Evolutionary conservation across 2,888 invertebrate genomes (phyloP).

Genomic region (Cheilosia variabilis): DNA sequence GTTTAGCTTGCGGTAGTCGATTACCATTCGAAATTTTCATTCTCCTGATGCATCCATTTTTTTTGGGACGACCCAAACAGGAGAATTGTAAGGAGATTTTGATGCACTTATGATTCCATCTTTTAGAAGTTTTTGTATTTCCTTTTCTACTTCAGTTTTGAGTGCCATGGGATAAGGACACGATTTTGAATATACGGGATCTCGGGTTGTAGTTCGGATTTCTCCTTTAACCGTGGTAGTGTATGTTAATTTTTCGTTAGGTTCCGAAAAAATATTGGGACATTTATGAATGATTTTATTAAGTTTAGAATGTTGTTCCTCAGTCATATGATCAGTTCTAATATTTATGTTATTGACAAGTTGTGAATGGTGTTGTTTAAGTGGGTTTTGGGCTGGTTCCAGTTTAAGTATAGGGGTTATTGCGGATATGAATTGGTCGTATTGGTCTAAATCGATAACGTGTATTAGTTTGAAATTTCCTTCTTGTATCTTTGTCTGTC

Average conservation of each 20-base stretch:
- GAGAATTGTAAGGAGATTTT: slow-evolving; percentile 36
- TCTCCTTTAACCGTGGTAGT: slow-evolving; percentile 50
- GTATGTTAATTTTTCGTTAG: slow-evolving; percentile 33
- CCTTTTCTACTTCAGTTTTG: slow-evolving; percentile 35
- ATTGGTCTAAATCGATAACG: slow-evolving; percentile 32
- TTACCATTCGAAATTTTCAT: slow-evolving; percentile 32
- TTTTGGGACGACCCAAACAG: slow-evolving; percentile 22
- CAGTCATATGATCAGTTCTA: too few relatives aligned
- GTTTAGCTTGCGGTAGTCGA: slow-evolving; percentile 57
- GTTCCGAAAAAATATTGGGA: slow-evolving; percentile 29
- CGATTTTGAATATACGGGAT: slow-evolving; percentile 46
- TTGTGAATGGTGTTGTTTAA: too few relatives aligned
- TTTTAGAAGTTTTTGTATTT: slow-evolving; percentile 26
- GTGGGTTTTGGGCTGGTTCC: too few relatives aligned
- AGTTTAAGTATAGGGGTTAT: too few relatives aligned
- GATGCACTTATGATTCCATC: slow-evolving; percentile 38
- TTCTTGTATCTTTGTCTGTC: slow-evolving; percentile 27
- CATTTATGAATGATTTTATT: background rate
- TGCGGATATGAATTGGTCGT: too few relatives aligned
- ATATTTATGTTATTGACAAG: too few relatives aligned
- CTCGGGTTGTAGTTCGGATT: slow-evolving; percentile 45
- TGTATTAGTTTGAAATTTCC: slow-evolving; percentile 52
- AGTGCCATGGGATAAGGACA: slow-evolving; percentile 47
- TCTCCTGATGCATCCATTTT: slow-evolving; percentile 10
- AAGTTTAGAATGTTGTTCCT: too few relatives aligned